Evolutionary conservation across 1,140 invertebrate species (phyloP).

Genomic region (Macrosteles quadrilineatus): DNA sequence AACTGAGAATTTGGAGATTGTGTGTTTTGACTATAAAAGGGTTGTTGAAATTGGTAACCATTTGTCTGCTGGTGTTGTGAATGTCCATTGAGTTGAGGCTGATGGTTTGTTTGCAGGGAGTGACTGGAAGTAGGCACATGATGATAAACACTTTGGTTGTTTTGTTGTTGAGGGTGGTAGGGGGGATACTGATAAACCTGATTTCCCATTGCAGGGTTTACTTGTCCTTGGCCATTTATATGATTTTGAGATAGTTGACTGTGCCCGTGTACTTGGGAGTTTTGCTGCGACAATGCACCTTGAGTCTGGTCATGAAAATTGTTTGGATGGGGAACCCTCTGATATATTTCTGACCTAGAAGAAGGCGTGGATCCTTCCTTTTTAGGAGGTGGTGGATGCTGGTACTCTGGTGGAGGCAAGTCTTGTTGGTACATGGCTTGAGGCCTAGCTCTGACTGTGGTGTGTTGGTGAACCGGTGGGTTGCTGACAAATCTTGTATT

Average conservation of each 20-base stretch:
- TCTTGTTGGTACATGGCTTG: slow-evolving; percentile 43
- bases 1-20: slow-evolving; percentile 2
- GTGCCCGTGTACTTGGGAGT: background rate
- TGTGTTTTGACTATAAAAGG: slow-evolving; percentile 17
- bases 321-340: slow-evolving; percentile 39
- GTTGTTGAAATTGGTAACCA: slow-evolving; percentile 8
- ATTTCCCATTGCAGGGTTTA: background rate
- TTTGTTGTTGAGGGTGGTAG: background rate
- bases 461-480: slow-evolving; percentile 29
- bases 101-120: background rate
- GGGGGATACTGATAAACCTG: slow-evolving; percentile 12
- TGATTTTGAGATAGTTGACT: background rate
- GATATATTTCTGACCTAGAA: slow-evolving; percentile 45
- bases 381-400: slow-evolving; percentile 32
- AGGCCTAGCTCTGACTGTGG: slow-evolving; percentile 32
- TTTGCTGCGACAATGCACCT: too few relatives aligned
- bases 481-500: slow-evolving; percentile 19
- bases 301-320: too few relatives aligned
- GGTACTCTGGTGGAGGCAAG: slow-evolving; percentile 36
- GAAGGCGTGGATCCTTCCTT: slow-evolving; percentile 28
- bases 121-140: background rate
- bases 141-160: slow-evolving; percentile 10
- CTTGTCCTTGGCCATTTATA: background rate
- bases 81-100: background rate
- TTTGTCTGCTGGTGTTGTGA: background rate